phyloP scores from a whole-genome alignment of 2,113 vertebrate genomes.

The Gnathonemus longibarbis region DNA sequence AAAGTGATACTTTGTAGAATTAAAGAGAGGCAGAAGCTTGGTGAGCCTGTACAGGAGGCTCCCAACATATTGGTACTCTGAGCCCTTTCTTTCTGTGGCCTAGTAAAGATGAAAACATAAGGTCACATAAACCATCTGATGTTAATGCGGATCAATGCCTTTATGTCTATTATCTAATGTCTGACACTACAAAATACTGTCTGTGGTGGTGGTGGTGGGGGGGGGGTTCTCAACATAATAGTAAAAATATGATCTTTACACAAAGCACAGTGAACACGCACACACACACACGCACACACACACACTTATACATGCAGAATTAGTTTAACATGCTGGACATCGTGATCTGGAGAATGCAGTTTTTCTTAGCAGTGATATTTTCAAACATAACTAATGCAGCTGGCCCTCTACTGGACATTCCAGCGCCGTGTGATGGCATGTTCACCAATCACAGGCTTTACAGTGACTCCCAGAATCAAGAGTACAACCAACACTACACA shows the following conservation, averaged over 20 bases:
- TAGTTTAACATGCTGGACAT: not conserved
- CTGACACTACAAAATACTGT: not conserved
- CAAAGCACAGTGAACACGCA: not conserved
- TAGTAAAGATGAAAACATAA: not conserved
- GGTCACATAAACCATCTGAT: not conserved
- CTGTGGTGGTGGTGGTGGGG: not conserved
- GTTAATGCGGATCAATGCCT: not conserved
- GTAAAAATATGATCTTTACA: not conserved
- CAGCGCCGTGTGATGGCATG: not conserved
- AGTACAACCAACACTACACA: not conserved
- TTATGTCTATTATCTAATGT: not conserved
- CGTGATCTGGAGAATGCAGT: not conserved
- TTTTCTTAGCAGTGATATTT: not conserved
- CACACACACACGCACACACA: not conserved
- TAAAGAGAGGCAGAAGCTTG: not conserved
- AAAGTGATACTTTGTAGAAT: not conserved
- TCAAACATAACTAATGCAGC: not conserved
- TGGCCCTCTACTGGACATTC: not conserved
- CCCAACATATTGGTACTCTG: not conserved
- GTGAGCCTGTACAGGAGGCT: not conserved
- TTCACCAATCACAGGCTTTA: not conserved
- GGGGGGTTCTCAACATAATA: not conserved
- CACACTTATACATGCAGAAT: not conserved
- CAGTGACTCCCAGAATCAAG: not conserved
- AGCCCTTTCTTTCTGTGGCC: not conserved